Conservation (phyloP, 1,140 invertebrate genomes). For the Drosophila kanapiae region DNA sequence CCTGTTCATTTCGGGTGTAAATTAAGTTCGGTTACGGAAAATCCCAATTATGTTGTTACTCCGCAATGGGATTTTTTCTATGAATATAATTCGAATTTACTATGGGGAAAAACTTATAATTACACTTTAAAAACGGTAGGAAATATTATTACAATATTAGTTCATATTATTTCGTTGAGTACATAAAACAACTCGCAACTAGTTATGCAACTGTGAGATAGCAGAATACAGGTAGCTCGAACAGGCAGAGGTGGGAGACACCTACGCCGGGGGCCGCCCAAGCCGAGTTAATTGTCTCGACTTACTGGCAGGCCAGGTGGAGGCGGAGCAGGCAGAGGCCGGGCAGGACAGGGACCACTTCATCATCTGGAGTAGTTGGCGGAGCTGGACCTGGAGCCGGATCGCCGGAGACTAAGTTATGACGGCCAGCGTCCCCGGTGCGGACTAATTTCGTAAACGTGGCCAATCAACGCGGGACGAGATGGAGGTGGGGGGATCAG, state of each 20-base stretch:
- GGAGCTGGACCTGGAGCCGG: slow-evolving; percentile 1
- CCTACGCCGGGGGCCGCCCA: slow-evolving; percentile 43
- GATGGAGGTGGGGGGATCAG: slow-evolving; percentile 1
- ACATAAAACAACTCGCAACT: neutral
- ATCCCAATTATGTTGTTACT: slow-evolving; percentile 1
- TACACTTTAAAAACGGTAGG: no score
- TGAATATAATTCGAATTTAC: no score
- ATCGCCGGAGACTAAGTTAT: slow-evolving; percentile 47
- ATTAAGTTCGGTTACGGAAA: neutral
- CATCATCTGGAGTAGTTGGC: slow-evolving; percentile 43
- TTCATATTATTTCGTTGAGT: neutral
- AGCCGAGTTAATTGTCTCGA: slow-evolving; percentile 70
- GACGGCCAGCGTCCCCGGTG: slow-evolving; percentile 34
- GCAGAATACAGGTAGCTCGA: slow-evolving; percentile 13
- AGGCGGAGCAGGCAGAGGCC: neutral
- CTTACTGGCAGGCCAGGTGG: slow-evolving; percentile 3
- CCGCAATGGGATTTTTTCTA: neutral
- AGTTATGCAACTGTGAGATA: slow-evolving; percentile 12
- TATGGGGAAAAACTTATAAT: no score
- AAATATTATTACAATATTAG: neutral
- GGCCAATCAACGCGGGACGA: slow-evolving; percentile 63
- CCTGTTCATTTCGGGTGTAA: slow-evolving; percentile 27
- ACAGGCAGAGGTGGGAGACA: slow-evolving; percentile 8
- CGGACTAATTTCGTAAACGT: slow-evolving; percentile 79
- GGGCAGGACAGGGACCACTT: slow-evolving; percentile 40